These are phyloP conservation scores for Pollicipes pollicipes DNA, from an alignment of 1,140 invertebrate species.

Conservation along the genomic window DNA sequence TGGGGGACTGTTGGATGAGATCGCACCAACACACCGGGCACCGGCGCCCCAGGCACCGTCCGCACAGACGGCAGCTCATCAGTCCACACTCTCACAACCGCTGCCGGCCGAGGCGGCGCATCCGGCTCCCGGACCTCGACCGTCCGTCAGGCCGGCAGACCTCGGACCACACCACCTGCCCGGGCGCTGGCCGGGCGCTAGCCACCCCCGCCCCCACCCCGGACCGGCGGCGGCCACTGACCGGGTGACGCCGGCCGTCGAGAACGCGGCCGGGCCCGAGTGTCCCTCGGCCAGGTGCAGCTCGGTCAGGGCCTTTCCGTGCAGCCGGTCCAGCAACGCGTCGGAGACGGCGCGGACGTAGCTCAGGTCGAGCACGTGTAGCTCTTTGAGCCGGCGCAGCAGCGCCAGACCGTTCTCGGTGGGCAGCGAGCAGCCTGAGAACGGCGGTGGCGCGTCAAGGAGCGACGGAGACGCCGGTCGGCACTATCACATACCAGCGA, in stretches of 20 bases:
- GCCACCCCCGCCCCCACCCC: no score
- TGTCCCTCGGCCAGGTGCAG: neutral
- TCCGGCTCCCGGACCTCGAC: no score
- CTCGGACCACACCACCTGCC: neutral
- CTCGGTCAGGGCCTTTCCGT: neutral
- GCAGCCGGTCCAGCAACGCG: neutral
- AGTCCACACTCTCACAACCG: neutral
- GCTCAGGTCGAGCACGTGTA: neutral
- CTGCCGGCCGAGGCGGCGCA: no score
- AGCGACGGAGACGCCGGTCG: no score
- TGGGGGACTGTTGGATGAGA: no score
- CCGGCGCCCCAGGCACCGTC: neutral
- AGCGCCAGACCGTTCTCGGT: neutral
- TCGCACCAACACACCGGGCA: no score
- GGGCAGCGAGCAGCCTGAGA: neutral
- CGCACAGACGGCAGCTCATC: neutral
- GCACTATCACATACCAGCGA: no score
- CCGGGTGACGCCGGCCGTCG: neutral
- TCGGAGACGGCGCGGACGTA: neutral
- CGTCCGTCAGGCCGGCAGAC: neutral
- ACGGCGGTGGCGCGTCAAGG: neutral
- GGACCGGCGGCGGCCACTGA: neutral
- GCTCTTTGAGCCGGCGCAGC: neutral
- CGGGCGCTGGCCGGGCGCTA: neutral
- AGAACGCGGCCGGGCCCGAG: neutral